These are phyloP conservation scores for Psittacula cyanocephala DNA, from an alignment of 2,113 vertebrate genomes.

Conservation along the genomic window DNA sequence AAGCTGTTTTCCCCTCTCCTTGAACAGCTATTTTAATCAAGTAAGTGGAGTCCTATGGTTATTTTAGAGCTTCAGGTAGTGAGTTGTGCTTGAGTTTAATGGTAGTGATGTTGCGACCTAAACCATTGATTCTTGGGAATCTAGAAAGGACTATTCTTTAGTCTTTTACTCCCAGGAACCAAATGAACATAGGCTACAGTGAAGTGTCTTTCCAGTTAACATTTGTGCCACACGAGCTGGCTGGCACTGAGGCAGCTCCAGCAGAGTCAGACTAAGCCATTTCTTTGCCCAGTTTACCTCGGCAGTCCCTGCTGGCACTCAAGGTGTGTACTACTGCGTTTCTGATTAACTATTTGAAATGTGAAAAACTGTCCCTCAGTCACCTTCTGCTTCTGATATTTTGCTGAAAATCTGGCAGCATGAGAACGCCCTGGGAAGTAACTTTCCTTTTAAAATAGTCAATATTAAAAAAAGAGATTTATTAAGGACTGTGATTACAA, in stretches of 20 bases:
- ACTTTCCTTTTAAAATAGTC: constrained; percentile 60
- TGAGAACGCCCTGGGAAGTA: constrained; percentile 49
- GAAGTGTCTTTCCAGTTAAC: not conserved
- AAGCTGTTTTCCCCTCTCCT: constrained; percentile 7
- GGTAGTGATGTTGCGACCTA: not conserved
- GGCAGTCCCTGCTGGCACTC: not conserved
- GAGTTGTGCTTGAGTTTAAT: not conserved
- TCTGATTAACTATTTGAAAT: not conserved
- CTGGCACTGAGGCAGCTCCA: not conserved
- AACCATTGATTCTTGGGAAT: not conserved
- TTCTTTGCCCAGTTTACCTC: not conserved
- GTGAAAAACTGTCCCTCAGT: not conserved
- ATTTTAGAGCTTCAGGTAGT: not conserved
- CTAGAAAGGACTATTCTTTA: not conserved
- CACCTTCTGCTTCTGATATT: constrained; percentile 19
- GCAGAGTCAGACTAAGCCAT: not conserved
- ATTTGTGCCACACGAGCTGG: not conserved
- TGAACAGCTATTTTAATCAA: not conserved
- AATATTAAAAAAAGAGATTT: constrained; percentile 64
- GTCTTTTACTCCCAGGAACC: not conserved
- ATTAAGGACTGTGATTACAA: constrained; percentile 68
- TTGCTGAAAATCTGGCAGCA: constrained; percentile 48
- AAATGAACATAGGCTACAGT: not conserved
- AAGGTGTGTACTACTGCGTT: not conserved
- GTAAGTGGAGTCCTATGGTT: not conserved